Conservation (phyloP, 2,888 invertebrate genomes). For the Furcula furcula region DNA sequence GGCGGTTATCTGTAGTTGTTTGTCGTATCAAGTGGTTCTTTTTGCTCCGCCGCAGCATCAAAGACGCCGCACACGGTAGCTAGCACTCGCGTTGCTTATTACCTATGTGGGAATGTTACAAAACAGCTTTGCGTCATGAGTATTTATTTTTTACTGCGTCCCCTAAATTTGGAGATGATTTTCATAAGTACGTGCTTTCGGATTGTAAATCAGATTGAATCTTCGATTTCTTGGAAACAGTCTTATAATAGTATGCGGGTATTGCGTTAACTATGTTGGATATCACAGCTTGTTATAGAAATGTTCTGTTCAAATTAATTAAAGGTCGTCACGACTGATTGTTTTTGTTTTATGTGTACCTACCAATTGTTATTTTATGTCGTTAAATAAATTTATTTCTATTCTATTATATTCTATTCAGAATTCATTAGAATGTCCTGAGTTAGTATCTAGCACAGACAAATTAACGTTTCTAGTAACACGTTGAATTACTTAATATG, state of each 20-base stretch:
- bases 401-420: too few species aligned
- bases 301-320: constrained; percentile 25
- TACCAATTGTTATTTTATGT: too few species aligned
- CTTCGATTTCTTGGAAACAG: constrained; percentile 49
- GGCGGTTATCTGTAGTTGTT: constrained; percentile 73
- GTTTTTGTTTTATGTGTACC: too few species aligned
- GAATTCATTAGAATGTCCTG: constrained; percentile 27
- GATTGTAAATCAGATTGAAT: constrained; percentile 33
- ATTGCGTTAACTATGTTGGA: constrained; percentile 29
- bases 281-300: constrained; percentile 28
- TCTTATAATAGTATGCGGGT: constrained; percentile 38
- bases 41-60: constrained; percentile 57
- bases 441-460: neutral
- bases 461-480: too few species aligned
- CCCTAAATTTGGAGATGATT: constrained; percentile 45
- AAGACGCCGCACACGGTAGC: constrained; percentile 73
- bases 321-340: too few species aligned
- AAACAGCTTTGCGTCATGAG: constrained; percentile 40
- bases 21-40: constrained; percentile 74
- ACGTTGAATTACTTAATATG: too few species aligned
- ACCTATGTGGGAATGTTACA: constrained; percentile 59
- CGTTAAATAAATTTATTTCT: too few species aligned
- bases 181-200: constrained; percentile 33
- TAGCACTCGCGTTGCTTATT: constrained; percentile 57
- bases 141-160: constrained; percentile 55